Evolutionary conservation across 2,888 invertebrate genomes (phyloP).

Genomic region (Xestia c-nigrum): DNA sequence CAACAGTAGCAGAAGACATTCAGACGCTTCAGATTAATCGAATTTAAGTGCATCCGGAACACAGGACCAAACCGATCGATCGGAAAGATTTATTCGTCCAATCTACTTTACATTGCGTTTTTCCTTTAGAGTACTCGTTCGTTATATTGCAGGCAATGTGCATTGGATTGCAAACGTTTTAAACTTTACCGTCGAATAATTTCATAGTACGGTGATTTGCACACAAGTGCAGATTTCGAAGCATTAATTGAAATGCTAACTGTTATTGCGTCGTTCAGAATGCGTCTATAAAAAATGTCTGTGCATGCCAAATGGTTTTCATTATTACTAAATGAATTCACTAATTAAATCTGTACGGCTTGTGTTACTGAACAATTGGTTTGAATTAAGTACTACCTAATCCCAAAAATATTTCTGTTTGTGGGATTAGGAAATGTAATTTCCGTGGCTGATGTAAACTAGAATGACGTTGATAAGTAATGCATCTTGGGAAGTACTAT

Average conservation of each 20-base stretch:
- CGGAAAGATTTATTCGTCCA: slow-evolving; percentile 47
- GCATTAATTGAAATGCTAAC: slow-evolving; percentile 56
- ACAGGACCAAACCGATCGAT: slow-evolving; percentile 27
- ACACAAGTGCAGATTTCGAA: slow-evolving; percentile 45
- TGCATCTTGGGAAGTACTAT: neutral
- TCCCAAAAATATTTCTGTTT: neutral
- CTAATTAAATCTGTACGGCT: slow-evolving; percentile 24
- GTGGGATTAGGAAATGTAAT: neutral
- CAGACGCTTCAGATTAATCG: slow-evolving; percentile 43
- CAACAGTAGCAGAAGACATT: slow-evolving; percentile 46
- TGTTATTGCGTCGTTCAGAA: slow-evolving; percentile 44
- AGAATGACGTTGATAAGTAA: neutral
- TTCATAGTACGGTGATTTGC: slow-evolving; percentile 48
- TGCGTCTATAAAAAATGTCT: slow-evolving; percentile 50
- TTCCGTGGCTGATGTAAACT: neutral
- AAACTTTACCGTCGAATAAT: slow-evolving; percentile 40
- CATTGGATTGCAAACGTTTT: slow-evolving; percentile 36
- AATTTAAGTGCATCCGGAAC: slow-evolving; percentile 56
- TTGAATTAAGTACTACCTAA: neutral
- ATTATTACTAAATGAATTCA: slow-evolving; percentile 37
- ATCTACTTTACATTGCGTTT: slow-evolving; percentile 54
- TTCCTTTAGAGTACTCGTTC: slow-evolving; percentile 28
- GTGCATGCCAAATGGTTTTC: slow-evolving; percentile 50
- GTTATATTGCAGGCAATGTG: slow-evolving; percentile 19
- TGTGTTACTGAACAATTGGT: slow-evolving; percentile 11